Conservation (phyloP, 2,888 invertebrate genomes). For the Tridacna crocea region DNA sequence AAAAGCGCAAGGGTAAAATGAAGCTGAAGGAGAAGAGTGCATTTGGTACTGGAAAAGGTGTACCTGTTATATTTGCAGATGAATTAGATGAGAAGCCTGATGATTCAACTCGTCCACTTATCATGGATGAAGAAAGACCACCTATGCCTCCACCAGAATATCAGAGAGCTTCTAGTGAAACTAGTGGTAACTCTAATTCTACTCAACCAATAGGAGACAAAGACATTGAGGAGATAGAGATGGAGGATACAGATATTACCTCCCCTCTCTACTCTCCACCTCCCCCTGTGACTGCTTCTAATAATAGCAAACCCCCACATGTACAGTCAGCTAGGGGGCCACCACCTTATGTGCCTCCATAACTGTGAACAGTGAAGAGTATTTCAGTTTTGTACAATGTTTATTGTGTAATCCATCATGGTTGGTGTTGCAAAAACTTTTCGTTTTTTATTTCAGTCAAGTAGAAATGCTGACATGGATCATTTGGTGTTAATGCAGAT, state of each 20-base stretch:
- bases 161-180: constrained; percentile 76
- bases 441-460: background rate
- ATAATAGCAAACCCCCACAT: constrained; percentile 75
- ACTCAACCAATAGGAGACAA: constrained; percentile 68
- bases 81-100: constrained; percentile 96
- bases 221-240: constrained; percentile 66
- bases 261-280: constrained; percentile 79
- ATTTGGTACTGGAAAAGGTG: constrained; percentile 86
- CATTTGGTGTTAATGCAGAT: no score
- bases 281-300: constrained; percentile 75
- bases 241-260: constrained; percentile 69
- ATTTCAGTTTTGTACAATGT: constrained; percentile 11
- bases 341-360: constrained; percentile 98
- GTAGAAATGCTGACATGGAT: no score
- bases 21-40: constrained; percentile 89
- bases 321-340: constrained; percentile 93
- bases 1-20: constrained; percentile 92
- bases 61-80: constrained; percentile 97
- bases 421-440: background rate
- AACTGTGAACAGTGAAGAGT: constrained; percentile 85
- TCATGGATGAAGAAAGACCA: constrained; percentile 97
- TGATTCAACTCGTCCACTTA: constrained; percentile 92
- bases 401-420: background rate
- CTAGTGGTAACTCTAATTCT: constrained; percentile 76
- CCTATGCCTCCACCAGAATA: constrained; percentile 86